Evolutionary conservation across 2,113 vertebrate genomes (phyloP).

Genomic region (Silurus asotus): DNA sequence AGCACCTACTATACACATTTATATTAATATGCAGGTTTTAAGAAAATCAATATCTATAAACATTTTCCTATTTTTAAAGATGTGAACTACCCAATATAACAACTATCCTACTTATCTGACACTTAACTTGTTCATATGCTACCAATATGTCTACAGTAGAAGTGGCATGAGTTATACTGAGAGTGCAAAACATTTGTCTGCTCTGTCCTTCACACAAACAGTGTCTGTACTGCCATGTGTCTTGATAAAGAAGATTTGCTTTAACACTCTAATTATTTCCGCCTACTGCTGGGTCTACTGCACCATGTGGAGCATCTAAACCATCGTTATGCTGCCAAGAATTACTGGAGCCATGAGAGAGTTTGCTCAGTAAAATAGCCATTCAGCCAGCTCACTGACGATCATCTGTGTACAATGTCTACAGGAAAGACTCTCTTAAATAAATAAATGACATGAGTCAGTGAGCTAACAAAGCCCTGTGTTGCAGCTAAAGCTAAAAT

Average conservation of each 20-base stretch:
- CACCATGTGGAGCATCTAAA: slow-evolving; percentile 27
- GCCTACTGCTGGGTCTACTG: slow-evolving; percentile 26
- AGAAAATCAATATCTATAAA: background rate
- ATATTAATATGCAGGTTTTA: background rate
- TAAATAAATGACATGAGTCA: slow-evolving; percentile 35
- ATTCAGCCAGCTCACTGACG: slow-evolving; percentile 37
- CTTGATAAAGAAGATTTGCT: slow-evolving; percentile 20
- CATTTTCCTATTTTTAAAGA: background rate
- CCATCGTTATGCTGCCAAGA: slow-evolving; percentile 2
- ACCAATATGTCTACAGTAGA: background rate
- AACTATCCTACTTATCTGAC: background rate
- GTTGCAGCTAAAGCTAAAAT: slow-evolving; percentile 1
- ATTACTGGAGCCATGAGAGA: slow-evolving; percentile 28
- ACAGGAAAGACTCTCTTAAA: slow-evolving; percentile 17
- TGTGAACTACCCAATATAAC: background rate
- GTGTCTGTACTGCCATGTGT: slow-evolving; percentile 9
- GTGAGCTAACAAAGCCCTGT: slow-evolving; percentile 13
- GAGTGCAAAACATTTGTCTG: background rate
- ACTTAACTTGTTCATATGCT: background rate
- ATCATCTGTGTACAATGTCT: slow-evolving; percentile 14
- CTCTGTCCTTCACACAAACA: slow-evolving; percentile 1
- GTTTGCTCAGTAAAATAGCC: slow-evolving; percentile 34
- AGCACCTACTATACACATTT: background rate
- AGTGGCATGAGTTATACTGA: background rate
- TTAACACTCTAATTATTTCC: slow-evolving; percentile 40